phyloP scores from a whole-genome alignment of 2,888 invertebrate species.

The Luffia ferchaultella region DNA sequence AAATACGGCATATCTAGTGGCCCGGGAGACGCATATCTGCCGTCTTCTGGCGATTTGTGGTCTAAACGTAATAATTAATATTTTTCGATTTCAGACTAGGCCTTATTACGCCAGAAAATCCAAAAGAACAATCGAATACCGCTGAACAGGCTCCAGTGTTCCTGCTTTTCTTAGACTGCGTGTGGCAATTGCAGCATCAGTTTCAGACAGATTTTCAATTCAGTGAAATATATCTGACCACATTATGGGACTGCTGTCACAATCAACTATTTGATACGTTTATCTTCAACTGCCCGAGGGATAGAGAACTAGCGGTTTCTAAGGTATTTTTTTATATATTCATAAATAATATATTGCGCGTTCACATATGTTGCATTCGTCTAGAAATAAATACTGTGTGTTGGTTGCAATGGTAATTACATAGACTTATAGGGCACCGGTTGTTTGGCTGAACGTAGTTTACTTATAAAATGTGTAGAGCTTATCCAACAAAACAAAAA shows the following conservation, averaged over 20 bases:
- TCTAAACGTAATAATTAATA: no score
- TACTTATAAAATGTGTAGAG: no score
- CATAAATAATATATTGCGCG: background rate
- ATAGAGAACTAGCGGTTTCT: constrained; percentile 71
- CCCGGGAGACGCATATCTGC: no score
- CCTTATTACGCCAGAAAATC: constrained; percentile 68
- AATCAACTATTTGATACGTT: constrained; percentile 93
- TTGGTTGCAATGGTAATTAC: no score
- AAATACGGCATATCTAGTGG: no score
- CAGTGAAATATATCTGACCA: constrained; percentile 90
- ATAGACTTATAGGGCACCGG: no score
- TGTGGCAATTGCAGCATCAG: constrained; percentile 90
- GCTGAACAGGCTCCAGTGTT: constrained; percentile 76
- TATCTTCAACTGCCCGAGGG: constrained; percentile 86
- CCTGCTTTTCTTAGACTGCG: constrained; percentile 91
- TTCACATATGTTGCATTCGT: background rate
- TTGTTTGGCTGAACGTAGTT: no score
- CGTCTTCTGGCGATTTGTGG: no score
- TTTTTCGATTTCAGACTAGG: constrained; percentile 71
- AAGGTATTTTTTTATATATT: no score
- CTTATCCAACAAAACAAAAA: no score
- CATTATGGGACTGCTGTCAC: constrained; percentile 90
- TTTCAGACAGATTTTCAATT: constrained; percentile 91
- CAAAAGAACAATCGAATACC: constrained; percentile 45
- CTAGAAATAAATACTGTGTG: no score